Evolutionary conservation across 2,888 invertebrate species (phyloP).

Genomic region (Mesoligia furuncula): DNA sequence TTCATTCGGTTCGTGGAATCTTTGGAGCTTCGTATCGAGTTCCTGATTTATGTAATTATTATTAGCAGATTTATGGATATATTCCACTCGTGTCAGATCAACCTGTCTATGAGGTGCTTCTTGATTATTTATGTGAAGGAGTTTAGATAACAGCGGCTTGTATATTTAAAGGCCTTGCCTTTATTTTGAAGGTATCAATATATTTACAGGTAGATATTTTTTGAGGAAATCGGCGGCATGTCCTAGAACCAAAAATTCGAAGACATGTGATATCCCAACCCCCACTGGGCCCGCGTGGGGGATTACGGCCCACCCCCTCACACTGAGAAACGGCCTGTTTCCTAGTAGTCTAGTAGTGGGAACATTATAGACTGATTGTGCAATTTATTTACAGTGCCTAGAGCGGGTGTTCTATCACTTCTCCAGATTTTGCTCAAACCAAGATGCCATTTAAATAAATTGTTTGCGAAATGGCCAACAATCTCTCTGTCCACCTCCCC

Average conservation of each 20-base stretch:
- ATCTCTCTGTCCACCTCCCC: constrained; percentile 4
- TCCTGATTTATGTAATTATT: constrained; percentile 34
- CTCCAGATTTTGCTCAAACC: background rate
- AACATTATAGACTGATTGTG: background rate
- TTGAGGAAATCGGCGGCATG: too few species aligned
- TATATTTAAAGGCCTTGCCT: background rate
- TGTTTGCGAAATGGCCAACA: background rate
- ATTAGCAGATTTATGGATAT: constrained; percentile 27
- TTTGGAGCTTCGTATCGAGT: constrained; percentile 17
- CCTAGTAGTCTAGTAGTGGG: background rate
- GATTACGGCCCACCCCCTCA: background rate
- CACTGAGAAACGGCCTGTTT: background rate
- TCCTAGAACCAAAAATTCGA: background rate
- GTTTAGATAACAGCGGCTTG: background rate
- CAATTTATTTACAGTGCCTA: constrained; percentile 7
- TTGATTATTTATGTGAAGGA: constrained; percentile 24
- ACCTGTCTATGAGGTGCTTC: background rate
- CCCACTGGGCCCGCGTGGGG: background rate
- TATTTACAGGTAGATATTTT: background rate
- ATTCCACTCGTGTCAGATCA: background rate
- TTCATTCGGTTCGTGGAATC: constrained; percentile 32
- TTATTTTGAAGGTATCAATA: constrained; percentile 7
- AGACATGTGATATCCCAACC: background rate
- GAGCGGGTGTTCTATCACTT: background rate
- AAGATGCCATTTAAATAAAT: constrained; percentile 28